A percentile compares a stretch with the other conserved stretches of the same genome.
These are phyloP conservation scores for Microcebus ravelobensis DNA, from an alignment of 2,113 vertebrate genomes.

Conservation along the genomic window DNA sequence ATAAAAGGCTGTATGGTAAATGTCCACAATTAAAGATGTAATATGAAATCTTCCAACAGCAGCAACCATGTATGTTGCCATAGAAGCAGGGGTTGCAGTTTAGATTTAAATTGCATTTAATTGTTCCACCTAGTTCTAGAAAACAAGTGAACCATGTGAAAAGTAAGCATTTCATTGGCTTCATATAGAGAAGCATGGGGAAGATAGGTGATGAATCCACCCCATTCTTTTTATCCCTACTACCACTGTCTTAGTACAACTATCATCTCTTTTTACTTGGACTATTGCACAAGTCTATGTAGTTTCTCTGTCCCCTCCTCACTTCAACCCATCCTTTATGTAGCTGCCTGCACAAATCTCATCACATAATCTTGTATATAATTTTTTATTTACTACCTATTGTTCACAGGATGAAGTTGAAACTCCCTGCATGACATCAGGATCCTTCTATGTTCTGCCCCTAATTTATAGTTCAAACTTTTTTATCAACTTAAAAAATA, in stretches of 20 bases:
- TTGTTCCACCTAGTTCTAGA: conserved; percentile 15
- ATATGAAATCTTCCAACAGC: conserved; percentile 75
- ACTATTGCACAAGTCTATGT: not conserved
- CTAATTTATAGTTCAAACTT: not conserved
- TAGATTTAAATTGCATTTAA: not conserved
- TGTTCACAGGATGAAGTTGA: not conserved
- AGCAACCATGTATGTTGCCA: not conserved
- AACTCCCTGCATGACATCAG: not conserved
- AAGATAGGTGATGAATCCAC: not conserved
- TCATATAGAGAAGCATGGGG: not conserved
- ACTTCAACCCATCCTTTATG: not conserved
- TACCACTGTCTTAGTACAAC: not conserved
- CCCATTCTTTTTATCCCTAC: not conserved
- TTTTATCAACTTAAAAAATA: conserved; percentile 2
- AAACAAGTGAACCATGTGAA: conserved; percentile 37
- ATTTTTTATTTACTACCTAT: not conserved
- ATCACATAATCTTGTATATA: not conserved
- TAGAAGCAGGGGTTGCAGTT: conserved; percentile 31
- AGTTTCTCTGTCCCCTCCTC: not conserved
- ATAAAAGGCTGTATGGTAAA: conserved; percentile 83
- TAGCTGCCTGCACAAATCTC: not conserved
- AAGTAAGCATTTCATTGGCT: not conserved
- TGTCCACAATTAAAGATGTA: conserved; percentile 83
- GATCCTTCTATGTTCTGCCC: not conserved
- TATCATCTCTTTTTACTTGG: not conserved